Evolutionary conservation across 1,140 invertebrate species (phyloP).

Genomic region (Aporrectodea caliginosa): DNA sequence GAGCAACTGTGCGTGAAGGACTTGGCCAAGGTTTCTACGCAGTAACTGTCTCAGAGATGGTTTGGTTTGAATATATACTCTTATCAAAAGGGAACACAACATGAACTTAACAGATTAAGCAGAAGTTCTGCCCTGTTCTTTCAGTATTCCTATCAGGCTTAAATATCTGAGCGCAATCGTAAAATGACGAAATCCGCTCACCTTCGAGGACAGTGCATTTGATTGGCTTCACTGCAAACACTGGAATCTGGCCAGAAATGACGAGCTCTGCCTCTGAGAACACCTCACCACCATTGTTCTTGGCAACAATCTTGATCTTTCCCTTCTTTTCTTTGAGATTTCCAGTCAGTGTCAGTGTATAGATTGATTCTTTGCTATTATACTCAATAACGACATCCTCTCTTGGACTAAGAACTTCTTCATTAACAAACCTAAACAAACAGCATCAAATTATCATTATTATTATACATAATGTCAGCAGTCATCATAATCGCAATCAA

Average conservation of each 20-base stretch:
- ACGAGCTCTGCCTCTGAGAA: slow-evolving; percentile 44
- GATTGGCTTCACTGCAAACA: slow-evolving; percentile 46
- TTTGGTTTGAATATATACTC: no score
- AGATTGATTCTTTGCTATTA: slow-evolving; percentile 42
- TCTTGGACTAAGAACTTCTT: slow-evolving; percentile 44
- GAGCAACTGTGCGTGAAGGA: no score
- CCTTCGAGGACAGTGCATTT: slow-evolving; percentile 55
- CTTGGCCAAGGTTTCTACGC: no score
- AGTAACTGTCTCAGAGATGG: no score
- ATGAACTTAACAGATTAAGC: not conserved
- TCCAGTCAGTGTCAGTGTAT: slow-evolving; percentile 43
- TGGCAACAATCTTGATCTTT: slow-evolving; percentile 47
- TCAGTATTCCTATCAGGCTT: no score
- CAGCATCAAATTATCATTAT: no score
- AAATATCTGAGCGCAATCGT: no score
- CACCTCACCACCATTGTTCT: slow-evolving; percentile 49
- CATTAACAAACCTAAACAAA: slow-evolving; percentile 50
- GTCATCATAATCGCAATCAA: no score
- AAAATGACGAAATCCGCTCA: no score
- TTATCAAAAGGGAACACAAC: no score
- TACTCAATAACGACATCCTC: slow-evolving; percentile 45
- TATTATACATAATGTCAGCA: no score
- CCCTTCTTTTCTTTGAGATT: slow-evolving; percentile 44
- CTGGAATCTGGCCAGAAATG: slow-evolving; percentile 43
- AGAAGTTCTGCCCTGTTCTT: not conserved